Base-by-base conservation (phyloP, 2,888 invertebrate species). In the Fragum fragum region DNA sequence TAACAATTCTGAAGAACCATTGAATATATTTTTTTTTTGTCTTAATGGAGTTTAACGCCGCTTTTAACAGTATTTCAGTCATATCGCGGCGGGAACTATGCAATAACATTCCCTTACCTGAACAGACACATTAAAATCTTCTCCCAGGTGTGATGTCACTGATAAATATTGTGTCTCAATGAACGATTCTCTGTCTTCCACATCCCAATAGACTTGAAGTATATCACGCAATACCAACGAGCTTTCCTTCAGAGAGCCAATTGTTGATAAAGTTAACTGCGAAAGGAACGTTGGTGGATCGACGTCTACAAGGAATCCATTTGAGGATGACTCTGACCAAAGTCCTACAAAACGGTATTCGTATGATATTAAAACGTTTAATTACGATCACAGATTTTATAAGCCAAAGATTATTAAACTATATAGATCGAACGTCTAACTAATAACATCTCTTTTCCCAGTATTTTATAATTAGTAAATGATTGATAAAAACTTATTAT, bases 281-380 rank as follows among this genome's bases (percentile, higher is more conserved):
- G 21, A n/a, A 0, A 23, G 11, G 28, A 77, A 69, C 1, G 29
- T 26, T 0, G 88, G 88, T 6, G 77, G 52, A 21, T 83, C 79
- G 9, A 42, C 72, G 70, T 89, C 89, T 26, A 88, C 83, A 1
- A 84, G 66, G 47, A 89, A 87, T 3, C 85, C 86, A 42, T 86
- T 79, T 1, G 89, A 89, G 14, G 76, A 55, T 14, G 83, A 66
- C 55, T 87, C 82, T 26, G 71, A n/a, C 52, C 26, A 85, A 29
- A 71, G 52, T 16, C 87, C 87, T 87, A 42, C 7, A 78, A 36
- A 29, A 55, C 21, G 14, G 6, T 5, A 55, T 1, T 59, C 16
- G 59, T 16, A 23, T 36, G 32, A 36, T 36, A n/a, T n/a, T n/a
- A n/a, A n/a, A n/a, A n/a, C n/a, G n/a, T n/a, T n/a, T n/a, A n/a